Evolutionary conservation across 2,888 invertebrate species (phyloP).

Genomic region (Serrognathus titanus): DNA sequence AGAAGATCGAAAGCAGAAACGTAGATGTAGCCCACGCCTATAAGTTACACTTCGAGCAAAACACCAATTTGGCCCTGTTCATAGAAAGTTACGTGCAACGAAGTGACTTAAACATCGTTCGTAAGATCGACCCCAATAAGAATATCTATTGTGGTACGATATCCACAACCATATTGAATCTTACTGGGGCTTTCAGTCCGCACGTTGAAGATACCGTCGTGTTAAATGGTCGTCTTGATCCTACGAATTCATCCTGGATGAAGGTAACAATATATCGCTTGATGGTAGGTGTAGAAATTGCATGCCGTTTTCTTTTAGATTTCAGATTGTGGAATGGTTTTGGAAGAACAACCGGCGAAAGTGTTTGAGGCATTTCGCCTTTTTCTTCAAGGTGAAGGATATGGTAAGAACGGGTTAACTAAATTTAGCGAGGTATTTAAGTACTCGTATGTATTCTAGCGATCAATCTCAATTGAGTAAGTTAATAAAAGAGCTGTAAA

Average conservation of each 20-base stretch:
- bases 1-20: conserved; percentile 83
- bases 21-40: conserved; percentile 90
- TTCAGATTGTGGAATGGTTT: conserved; percentile 94
- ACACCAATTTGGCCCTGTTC: conserved; percentile 84
- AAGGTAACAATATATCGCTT: conserved; percentile 62
- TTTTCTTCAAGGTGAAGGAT: conserved; percentile 97
- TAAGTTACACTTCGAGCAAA: conserved; percentile 84
- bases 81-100: conserved; percentile 91
- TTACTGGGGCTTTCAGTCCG: conserved; percentile 90
- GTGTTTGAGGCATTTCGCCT: conserved; percentile 95
- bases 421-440: too few relatives aligned
- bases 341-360: conserved; percentile 97
- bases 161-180: conserved; percentile 84
- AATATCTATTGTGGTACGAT: conserved; percentile 59
- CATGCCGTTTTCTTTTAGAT: conserved; percentile 59
- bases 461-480: too few relatives aligned
- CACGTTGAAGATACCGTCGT: conserved; percentile 95
- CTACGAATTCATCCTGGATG: conserved; percentile 96
- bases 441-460: too few relatives aligned
- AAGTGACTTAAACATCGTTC: conserved; percentile 82
- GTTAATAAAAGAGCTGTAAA: too few relatives aligned
- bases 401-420: conserved; percentile 74
- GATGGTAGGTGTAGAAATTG: not conserved
- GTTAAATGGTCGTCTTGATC: conserved; percentile 94
- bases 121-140: conserved; percentile 62